These are phyloP conservation scores for Hylaeus volcanicus DNA, from an alignment of 1,140 invertebrate genomes.

Conservation along the genomic window DNA sequence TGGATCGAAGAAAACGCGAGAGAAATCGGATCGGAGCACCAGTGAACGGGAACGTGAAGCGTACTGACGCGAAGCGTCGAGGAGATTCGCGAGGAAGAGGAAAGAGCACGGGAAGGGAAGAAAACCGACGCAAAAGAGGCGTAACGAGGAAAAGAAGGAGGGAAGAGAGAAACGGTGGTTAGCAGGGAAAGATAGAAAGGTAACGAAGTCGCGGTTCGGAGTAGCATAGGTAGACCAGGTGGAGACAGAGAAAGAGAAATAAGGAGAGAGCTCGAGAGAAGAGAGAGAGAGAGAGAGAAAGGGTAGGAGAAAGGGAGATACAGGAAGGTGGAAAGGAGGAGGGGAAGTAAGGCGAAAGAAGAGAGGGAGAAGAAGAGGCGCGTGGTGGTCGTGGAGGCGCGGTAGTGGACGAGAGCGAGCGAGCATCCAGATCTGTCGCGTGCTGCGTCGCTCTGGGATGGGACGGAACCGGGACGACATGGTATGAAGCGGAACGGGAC, in stretches of 20 bases:
- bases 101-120: slow-evolving; percentile 9
- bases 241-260: background rate
- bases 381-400: slow-evolving; percentile 36
- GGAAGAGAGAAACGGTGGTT: background rate
- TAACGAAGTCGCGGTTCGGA: background rate
- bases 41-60: background rate
- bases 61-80: background rate
- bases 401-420: slow-evolving; percentile 48
- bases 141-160: background rate
- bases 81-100: too few species aligned
- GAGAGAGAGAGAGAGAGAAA: background rate
- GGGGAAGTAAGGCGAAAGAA: slow-evolving; percentile 34
- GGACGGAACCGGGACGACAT: slow-evolving; percentile 58
- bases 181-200: slow-evolving; percentile 1
- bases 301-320: background rate
- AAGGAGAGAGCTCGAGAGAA: background rate
- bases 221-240: too few species aligned
- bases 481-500: slow-evolving; percentile 45
- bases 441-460: slow-evolving; percentile 61
- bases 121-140: background rate
- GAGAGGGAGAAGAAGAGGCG: slow-evolving; percentile 46
- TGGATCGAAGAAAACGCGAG: background rate
- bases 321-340: slow-evolving; percentile 1
- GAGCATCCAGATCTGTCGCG: slow-evolving; percentile 68
- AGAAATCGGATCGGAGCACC: background rate